Base-by-base conservation (phyloP, 2,113 vertebrate species). In the Loxodonta africana region DNA sequence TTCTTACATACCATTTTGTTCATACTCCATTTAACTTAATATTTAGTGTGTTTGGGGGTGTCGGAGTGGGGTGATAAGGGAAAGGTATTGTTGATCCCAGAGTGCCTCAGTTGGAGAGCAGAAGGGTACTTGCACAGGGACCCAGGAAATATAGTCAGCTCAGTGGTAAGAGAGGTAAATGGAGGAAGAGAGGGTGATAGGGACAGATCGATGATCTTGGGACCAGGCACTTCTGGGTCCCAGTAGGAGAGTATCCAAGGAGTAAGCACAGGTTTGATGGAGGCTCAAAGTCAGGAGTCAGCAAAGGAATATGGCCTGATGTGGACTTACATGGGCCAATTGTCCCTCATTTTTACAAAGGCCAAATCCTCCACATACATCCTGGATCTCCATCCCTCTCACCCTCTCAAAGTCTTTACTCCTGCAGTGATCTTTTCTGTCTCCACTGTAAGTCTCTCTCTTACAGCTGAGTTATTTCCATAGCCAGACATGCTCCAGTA, bases 301-400 rank as follows among this genome's bases (percentile, higher is more conserved):
- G 46, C 83, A 11, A 18, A 81, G 11, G 37, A 12, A n/a, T 30
- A 28, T 48, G 37, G 28, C 21, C 53, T 60, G 78, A 11, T 18
- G 17, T 60, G 51, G 60, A 77, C 25, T 4, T 8, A 8, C 9
- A 5, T 23, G 67, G 69, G 21, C n/a, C 44, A n/a, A 5, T 57
- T 15, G 4, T 20, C 25, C 4, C 53, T 30, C 33, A 28, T 73
- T 44, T 63, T 65, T 81, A 23, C 51, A 74, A 57, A 69, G 33
- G 21, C 23, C 20, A 57, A 53, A n/a, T 21, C 15, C 53, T 76
- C 37, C 2, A 1, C 0, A 0, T 20, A 4, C 15, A 9, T 2
- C 12, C 9, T 57, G 46, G 57, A 76, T 37, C 15, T 6, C 77
- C 30, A 7, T 46, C 41, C 46, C 30, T 48, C 37, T 46, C 33